Conservation (phyloP, 2,113 vertebrate genomes). For the Dromiciops gliroides region DNA sequence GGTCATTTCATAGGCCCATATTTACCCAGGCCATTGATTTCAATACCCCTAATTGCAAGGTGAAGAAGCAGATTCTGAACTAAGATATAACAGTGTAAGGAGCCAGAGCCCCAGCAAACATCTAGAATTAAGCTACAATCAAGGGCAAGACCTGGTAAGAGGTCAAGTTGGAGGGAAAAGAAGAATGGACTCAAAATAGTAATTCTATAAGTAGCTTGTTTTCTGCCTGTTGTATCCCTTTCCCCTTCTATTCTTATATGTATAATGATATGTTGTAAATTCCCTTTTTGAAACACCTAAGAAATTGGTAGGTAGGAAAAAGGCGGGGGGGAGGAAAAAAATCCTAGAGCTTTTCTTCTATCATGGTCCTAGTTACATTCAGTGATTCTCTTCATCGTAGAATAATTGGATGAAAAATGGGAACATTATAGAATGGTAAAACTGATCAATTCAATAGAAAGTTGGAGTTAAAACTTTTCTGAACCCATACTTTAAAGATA, state of each 20-base stretch:
- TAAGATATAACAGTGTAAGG: not conserved
- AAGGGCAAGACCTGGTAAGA: not conserved
- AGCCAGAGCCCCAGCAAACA: not conserved
- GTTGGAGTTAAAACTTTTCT: not conserved
- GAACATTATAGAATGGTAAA: not conserved
- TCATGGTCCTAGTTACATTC: not conserved
- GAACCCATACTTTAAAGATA: not conserved
- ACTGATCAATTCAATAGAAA: not conserved
- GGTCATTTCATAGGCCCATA: not conserved
- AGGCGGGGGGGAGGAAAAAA: not conserved
- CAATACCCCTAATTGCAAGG: not conserved
- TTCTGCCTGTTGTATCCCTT: not conserved
- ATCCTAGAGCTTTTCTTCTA: not conserved
- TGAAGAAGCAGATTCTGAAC: not conserved
- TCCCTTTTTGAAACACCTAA: not conserved
- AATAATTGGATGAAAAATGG: not conserved
- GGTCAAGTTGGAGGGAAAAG: not conserved
- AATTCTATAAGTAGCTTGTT: not conserved
- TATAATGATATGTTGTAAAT: not conserved
- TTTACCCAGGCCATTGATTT: not conserved
- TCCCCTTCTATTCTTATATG: not conserved
- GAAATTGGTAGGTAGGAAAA: not conserved
- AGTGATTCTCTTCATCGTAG: not conserved
- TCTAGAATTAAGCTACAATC: not conserved
- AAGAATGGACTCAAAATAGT: not conserved